Base-by-base conservation (phyloP, 2,888 invertebrate genomes). In the Metellina segmentata region DNA sequence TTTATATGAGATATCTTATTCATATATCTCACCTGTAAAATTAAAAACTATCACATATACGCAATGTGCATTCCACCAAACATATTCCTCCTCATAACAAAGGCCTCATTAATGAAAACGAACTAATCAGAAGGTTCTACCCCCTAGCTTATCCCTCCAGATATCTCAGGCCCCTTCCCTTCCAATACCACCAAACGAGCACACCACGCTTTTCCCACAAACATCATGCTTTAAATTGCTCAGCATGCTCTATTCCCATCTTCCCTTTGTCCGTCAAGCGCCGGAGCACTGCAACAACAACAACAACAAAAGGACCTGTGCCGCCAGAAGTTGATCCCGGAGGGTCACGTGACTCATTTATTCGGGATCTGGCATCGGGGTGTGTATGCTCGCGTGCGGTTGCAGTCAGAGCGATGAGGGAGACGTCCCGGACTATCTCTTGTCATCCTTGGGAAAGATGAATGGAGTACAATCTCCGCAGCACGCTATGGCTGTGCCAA, bases 271-370 rank as follows among this genome's bases (percentile, higher is more conserved):
- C n/a, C n/a, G 61, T 61, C n/a, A 6, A 20, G 34, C 61, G 53
- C 69, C 52, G 34, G 13, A 34, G 81, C 1, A 16, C 20, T 20
- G 34, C 61, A 53, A 61, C 13, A 53, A 48, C 16, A 20, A 81
- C 5, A 19, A 11, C 74, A 81, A 79, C 61, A 81, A 16, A 52
- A 61, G 61, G 11, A 16, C 13, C 52, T 8, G 16, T n/a, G 19
- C 53, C 34, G 11, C 75, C 70, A 78, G 69, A 86, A 78, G 78
- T 86, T 70, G 86, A 86, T 86, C 86, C 86, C 69, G 13, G 5
- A 16, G 49, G 77, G 70, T 86, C 86, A 86, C 86, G 70, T 86
- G 86, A 86, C 70, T 70, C 86, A 86, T 86, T 86, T 82, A 20
- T 71, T 51, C 69, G 19, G 49, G 70, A 11, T 61, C 34, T 19